Evolutionary conservation across 1,140 invertebrate genomes (phyloP).

Genomic region (Drosophila bifasciata): DNA sequence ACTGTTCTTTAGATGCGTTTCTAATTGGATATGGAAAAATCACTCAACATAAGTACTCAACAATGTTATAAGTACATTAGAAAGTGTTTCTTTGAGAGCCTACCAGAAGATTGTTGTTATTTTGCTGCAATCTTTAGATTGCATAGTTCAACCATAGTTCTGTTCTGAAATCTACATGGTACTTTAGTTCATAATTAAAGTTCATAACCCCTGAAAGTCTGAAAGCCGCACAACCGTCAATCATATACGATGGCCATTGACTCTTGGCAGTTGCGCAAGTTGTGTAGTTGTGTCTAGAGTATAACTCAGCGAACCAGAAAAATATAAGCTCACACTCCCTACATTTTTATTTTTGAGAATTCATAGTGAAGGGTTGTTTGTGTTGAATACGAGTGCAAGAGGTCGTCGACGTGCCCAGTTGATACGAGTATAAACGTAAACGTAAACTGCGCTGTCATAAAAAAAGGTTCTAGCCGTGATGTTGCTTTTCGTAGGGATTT

Average conservation of each 20-base stretch:
- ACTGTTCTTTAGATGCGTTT: too few species aligned
- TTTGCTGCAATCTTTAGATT: background rate
- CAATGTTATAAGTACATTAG: too few species aligned
- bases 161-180: slow-evolving; percentile 18
- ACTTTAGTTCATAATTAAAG: slow-evolving; percentile 54
- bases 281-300: too few species aligned
- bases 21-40: too few species aligned
- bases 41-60: too few species aligned
- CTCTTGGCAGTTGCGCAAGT: slow-evolving; percentile 59
- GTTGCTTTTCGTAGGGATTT: slow-evolving; percentile 32
- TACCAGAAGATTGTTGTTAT: background rate
- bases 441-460: slow-evolving; percentile 17
- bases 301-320: slow-evolving; percentile 67
- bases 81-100: slow-evolving; percentile 49
- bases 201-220: slow-evolving; percentile 72
- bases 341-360: too few species aligned
- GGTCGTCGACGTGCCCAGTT: slow-evolving; percentile 62
- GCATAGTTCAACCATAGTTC: slow-evolving; percentile 21
- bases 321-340: slow-evolving; percentile 32
- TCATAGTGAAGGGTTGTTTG: too few species aligned
- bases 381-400: too few species aligned
- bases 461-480: slow-evolving; percentile 33
- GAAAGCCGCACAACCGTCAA: slow-evolving; percentile 57
- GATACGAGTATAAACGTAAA: too few species aligned
- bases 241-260: slow-evolving; percentile 73